A percentile compares a stretch with the other conserved stretches of the same genome.
Conservation (phyloP, 2,113 vertebrate species). For the Sialia sialis region DNA sequence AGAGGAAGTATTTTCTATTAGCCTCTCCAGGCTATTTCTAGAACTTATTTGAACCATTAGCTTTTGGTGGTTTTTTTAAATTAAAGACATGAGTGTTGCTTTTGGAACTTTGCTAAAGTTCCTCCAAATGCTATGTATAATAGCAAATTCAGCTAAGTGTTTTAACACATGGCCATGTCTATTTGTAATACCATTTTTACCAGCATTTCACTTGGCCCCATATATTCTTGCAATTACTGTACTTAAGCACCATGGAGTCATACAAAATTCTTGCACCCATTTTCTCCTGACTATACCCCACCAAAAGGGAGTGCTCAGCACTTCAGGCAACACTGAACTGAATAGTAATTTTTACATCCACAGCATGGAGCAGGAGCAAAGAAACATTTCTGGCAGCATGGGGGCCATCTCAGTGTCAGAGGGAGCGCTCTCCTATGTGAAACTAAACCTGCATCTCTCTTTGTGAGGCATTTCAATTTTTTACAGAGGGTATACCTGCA, state of each 20-base stretch:
- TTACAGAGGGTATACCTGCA: neutral
- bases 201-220: neutral
- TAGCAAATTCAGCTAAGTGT: neutral
- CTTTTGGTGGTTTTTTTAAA: neutral
- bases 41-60: neutral
- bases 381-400: neutral
- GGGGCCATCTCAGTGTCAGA: neutral
- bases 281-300: neutral
- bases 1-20: neutral
- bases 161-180: neutral
- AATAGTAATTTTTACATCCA: neutral
- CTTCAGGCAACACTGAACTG: neutral
- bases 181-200: neutral
- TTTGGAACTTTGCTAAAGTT: neutral
- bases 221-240: neutral
- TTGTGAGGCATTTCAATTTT: neutral
- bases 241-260: neutral
- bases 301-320: neutral
- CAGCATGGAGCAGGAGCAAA: neutral
- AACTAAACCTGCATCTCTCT: neutral
- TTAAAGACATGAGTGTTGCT: neutral
- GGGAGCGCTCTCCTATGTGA: neutral
- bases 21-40: neutral
- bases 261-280: neutral
- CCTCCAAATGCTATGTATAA: neutral